Percentiles rank a stretch among this genome's conserved stretches.
phyloP scores from a whole-genome alignment of 2,113 vertebrate species.

The Gallinago paraguaiae region DNA sequence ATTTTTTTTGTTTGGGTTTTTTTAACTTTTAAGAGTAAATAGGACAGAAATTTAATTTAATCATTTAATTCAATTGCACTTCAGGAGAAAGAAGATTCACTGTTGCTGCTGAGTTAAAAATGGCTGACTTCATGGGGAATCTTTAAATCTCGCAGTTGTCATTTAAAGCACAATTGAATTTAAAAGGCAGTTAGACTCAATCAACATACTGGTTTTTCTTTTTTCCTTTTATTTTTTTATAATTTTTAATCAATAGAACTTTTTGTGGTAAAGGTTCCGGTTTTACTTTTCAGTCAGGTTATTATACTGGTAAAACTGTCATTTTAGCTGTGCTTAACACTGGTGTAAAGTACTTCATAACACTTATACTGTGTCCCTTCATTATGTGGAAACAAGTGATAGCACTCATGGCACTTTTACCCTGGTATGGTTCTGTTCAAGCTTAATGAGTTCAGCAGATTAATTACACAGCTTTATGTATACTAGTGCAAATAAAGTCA shows the following conservation, averaged over 20 bases:
- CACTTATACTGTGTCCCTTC: background rate
- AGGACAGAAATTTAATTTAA: background rate
- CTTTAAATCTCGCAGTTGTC: background rate
- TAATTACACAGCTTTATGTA: background rate
- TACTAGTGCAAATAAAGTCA: background rate
- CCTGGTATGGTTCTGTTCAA: background rate
- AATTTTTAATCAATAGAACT: background rate
- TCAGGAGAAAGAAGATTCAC: background rate
- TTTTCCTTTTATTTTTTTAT: background rate
- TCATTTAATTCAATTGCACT: background rate
- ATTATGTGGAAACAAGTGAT: background rate
- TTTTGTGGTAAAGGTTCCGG: background rate
- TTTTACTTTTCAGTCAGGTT: background rate
- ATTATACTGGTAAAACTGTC: background rate
- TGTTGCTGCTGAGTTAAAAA: background rate
- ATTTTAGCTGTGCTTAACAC: background rate
- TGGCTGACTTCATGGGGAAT: background rate
- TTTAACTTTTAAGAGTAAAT: background rate
- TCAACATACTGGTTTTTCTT: background rate
- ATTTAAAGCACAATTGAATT: background rate
- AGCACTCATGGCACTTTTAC: background rate
- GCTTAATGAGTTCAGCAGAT: background rate
- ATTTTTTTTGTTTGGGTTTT: background rate
- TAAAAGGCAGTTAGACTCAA: background rate
- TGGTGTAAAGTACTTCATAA: background rate